Percentiles rank a stretch among this genome's conserved stretches.
Conservation (phyloP, 2,888 invertebrate genomes). For the Cotesia congregata region DNA sequence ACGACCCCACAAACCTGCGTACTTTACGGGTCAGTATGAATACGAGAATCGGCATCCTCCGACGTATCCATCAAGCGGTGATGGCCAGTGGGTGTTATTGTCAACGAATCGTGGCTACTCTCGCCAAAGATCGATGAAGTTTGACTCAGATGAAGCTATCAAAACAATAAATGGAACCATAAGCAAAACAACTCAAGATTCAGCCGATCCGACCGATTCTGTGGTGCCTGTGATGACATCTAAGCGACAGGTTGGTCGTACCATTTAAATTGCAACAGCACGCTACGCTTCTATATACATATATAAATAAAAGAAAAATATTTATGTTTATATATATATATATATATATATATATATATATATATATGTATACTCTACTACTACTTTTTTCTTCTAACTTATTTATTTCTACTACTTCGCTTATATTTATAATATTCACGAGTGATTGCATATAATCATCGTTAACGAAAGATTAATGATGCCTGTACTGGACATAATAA, state of each 20-base stretch:
- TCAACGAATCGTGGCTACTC: constrained; percentile 84
- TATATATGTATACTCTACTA: neutral
- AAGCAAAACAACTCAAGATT: constrained; percentile 19
- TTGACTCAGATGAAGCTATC: constrained; percentile 54
- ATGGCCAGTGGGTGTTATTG: constrained; percentile 84
- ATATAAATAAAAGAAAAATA: neutral
- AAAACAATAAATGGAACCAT: constrained; percentile 36
- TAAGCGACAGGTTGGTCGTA: constrained; percentile 66
- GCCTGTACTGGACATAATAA: neutral
- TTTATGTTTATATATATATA: neutral
- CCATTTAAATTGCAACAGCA: constrained; percentile 44
- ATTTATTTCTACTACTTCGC: constrained; percentile 18
- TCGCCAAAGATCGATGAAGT: constrained; percentile 68
- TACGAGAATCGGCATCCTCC: constrained; percentile 70
- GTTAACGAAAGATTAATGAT: neutral
- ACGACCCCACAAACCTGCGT: constrained; percentile 56
- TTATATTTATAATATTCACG: constrained; percentile 35
- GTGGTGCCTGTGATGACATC: constrained; percentile 64
- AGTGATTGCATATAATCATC: constrained; percentile 32
- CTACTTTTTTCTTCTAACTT: constrained; percentile 10
- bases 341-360: neutral
- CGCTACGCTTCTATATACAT: constrained; percentile 23
- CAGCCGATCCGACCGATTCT: constrained; percentile 47
- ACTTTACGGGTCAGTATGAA: constrained; percentile 71
- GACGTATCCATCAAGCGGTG: constrained; percentile 77